Evolutionary conservation across 2,113 vertebrate species (phyloP).

Genomic region (Datnioides undecimradiatus): DNA sequence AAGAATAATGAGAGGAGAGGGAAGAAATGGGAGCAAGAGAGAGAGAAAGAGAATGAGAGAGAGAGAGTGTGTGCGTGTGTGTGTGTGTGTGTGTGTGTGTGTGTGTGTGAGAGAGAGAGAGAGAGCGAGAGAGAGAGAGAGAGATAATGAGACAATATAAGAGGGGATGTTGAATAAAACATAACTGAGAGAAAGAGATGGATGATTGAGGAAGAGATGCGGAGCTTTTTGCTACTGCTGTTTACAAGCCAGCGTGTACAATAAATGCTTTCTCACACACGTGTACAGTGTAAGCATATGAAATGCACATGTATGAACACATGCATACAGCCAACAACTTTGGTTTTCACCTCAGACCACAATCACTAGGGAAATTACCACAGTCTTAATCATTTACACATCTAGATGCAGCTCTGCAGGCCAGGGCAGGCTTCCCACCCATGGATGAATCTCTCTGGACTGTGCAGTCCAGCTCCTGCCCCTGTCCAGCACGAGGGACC

Average conservation of each 20-base stretch:
- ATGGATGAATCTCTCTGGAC: constrained; percentile 52
- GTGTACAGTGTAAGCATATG: background rate
- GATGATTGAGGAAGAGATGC: constrained; percentile 19
- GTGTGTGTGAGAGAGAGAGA: background rate
- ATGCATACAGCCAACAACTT: background rate
- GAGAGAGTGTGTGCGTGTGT: too few species aligned
- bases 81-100: too few species aligned
- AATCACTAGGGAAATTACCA: constrained; percentile 56
- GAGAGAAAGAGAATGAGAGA: constrained; percentile 5
- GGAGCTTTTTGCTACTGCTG: constrained; percentile 21
- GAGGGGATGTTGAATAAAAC: constrained; percentile 68
- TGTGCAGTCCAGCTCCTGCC: constrained; percentile 50
- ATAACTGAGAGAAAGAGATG: constrained; percentile 50
- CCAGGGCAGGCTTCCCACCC: constrained; percentile 17
- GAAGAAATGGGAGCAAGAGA: constrained; percentile 1
- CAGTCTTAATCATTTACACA: constrained; percentile 52
- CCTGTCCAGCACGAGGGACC: constrained; percentile 50
- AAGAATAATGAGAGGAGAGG: constrained; percentile 61
- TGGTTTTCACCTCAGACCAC: constrained; percentile 22
- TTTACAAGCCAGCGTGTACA: background rate
- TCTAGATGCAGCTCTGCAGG: constrained; percentile 34
- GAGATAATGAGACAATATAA: constrained; percentile 38
- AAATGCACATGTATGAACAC: constrained; percentile 9
- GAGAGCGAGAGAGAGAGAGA: background rate
- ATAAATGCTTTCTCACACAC: background rate